Evolutionary conservation across 1,140 invertebrate genomes (phyloP).

Genomic region (Euwallacea fornicatus): DNA sequence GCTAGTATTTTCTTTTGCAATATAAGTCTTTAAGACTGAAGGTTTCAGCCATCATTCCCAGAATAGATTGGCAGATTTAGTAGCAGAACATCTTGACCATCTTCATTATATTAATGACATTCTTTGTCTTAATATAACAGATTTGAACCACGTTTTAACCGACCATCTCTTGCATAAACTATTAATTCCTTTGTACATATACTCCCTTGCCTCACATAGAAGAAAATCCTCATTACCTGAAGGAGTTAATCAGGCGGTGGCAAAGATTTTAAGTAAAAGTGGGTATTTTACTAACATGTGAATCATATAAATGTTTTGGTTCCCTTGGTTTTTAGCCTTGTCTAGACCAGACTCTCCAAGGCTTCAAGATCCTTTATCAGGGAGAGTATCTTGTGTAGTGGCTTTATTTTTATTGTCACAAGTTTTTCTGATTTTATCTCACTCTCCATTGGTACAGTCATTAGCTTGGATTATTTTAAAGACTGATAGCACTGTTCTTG

Average conservation of each 20-base stretch:
- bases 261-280: conserved; percentile 59
- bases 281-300: conserved; percentile 4
- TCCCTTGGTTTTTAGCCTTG: conserved; percentile 50
- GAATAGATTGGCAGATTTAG: conserved; percentile 88
- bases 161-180: conserved; percentile 93
- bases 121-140: conserved; percentile 85
- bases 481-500: conserved; percentile 70
- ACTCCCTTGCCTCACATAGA: conserved; percentile 69
- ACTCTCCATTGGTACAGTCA: conserved; percentile 84
- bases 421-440: conserved; percentile 93
- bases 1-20: conserved; percentile 49
- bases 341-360: conserved; percentile 53
- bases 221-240: conserved; percentile 53
- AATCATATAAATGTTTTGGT: background rate
- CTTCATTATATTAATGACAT: conserved; percentile 98
- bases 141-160: conserved; percentile 93
- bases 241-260: conserved; percentile 61
- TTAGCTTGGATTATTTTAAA: conserved; percentile 87
- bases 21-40: background rate
- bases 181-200: conserved; percentile 92
- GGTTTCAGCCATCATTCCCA: conserved; percentile 82
- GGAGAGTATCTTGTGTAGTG: conserved; percentile 78
- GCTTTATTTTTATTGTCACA: conserved; percentile 90
- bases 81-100: conserved; percentile 97
- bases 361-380: conserved; percentile 43